phyloP scores from a whole-genome alignment of 2,888 invertebrate species.

The Stenolophus ochropezus region DNA sequence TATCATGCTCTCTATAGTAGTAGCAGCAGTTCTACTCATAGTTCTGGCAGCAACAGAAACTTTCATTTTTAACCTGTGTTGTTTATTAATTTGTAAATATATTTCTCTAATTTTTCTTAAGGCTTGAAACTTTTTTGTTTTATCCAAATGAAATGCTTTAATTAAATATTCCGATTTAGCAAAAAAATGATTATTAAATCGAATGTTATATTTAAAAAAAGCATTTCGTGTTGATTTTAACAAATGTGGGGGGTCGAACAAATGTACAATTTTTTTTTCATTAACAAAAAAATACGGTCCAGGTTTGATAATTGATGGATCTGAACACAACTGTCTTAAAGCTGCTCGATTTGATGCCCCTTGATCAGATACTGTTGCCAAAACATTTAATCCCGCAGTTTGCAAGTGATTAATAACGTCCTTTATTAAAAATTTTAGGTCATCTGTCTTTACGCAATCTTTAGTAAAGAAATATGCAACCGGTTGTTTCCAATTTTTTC shows the following conservation, averaged over 20 bases:
- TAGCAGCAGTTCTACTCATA: slow-evolving; percentile 20
- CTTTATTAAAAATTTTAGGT: background rate
- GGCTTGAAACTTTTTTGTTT: slow-evolving; percentile 23
- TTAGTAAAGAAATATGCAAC: background rate
- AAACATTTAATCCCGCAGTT: slow-evolving; percentile 1
- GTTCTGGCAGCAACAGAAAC: slow-evolving; percentile 5
- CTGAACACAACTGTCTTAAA: background rate
- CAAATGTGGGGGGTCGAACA: slow-evolving; percentile 21
- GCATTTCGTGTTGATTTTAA: slow-evolving; percentile 28
- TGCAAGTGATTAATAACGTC: background rate
- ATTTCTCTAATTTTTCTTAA: background rate
- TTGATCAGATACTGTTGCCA: slow-evolving; percentile 15
- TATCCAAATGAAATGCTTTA: slow-evolving; percentile 4
- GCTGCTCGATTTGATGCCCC: background rate
- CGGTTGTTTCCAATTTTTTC: no score
- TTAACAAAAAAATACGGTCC: background rate
- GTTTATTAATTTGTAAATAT: background rate
- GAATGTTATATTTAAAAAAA: slow-evolving; percentile 27
- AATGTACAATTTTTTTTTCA: slow-evolving; percentile 10
- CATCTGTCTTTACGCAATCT: background rate
- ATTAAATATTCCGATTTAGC: slow-evolving; percentile 2
- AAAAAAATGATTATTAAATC: background rate
- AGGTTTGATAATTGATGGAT: background rate
- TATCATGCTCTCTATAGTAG: slow-evolving; percentile 35
- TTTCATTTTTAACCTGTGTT: no score